Evolutionary conservation across 1,140 invertebrate species (phyloP).

Genomic region (Hycleus cichorii): DNA sequence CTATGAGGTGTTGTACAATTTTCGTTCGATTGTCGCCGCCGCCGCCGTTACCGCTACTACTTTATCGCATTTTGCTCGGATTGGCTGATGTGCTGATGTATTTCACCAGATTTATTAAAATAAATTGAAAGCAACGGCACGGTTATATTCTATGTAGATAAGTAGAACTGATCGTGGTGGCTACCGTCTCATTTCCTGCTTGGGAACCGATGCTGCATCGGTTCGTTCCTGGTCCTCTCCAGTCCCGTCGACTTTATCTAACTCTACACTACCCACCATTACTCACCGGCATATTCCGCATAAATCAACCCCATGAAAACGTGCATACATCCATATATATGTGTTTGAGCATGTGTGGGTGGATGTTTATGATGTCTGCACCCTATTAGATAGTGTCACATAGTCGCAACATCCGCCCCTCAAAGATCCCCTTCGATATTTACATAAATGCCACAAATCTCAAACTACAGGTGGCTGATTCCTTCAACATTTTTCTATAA

Average conservation of each 20-base stretch:
- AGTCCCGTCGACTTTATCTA: constrained; percentile 16
- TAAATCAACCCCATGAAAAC: constrained; percentile 13
- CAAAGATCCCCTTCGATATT: not conserved
- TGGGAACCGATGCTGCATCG: constrained; percentile 1
- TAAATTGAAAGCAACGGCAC: constrained; percentile 35
- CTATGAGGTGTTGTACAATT: too few species aligned
- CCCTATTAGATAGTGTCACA: not conserved
- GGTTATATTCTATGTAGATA: constrained; percentile 33
- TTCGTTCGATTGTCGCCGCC: too few species aligned
- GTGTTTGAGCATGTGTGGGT: not conserved
- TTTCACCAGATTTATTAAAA: constrained; percentile 36
- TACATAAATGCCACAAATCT: not conserved
- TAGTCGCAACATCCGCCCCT: not conserved
- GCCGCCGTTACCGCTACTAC: not conserved
- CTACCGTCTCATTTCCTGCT: constrained; percentile 35
- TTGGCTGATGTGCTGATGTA: constrained; percentile 35
- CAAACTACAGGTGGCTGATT: too few species aligned
- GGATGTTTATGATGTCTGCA: constrained; percentile 6
- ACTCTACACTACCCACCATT: constrained; percentile 17
- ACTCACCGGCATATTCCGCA: constrained; percentile 13
- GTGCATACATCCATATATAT: too few species aligned
- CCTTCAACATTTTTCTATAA: too few species aligned
- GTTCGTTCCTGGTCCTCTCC: constrained; percentile 1
- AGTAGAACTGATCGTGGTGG: constrained; percentile 29
- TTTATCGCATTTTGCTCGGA: constrained; percentile 32